Base-by-base conservation (phyloP, 2,113 vertebrate species). In the Cynocephalus volans region DNA sequence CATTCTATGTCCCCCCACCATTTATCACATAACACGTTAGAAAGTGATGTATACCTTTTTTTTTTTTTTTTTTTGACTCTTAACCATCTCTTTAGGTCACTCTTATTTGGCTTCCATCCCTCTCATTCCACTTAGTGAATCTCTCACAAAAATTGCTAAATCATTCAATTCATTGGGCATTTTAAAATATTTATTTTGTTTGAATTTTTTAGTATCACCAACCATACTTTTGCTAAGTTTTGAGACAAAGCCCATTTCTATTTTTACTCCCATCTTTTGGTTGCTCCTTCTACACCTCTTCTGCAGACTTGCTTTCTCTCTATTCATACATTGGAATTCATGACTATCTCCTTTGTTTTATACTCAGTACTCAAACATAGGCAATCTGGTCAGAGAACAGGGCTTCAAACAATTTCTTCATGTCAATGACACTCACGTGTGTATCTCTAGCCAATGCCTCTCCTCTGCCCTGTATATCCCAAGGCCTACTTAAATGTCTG, bases 381-480 rank as follows among this genome's bases (percentile, higher is more conserved):
- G 17, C 17, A 64, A 36, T 86, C 50, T 77, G 48, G 6, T 82
- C 75, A 56, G 48, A 93, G 3, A 76, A 2, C 1, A 17, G 23
- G 8, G 6, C 8, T 72, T 76, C 23, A 54, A 21, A 76, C 11
- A 72, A 11, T 56, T 82, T 24, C 14, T 8, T 31, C 62, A 64
- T 8, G 0, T 8, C 14, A 45, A 13, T n/a, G 14, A 72, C 3
- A 56, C 10, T 14, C n/a, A 36, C 4, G 14, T 24, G 3, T 28
- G 6, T 64, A 17, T 54, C 10, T 41, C 13, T 75, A 50, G 70
- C 4, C 24, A n/a, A 26, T 56, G 19, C 1, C 0, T 65, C 7
- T 82, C 13, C 9, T 88, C 19, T 26, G 18, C 67, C 1, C 4
- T 72, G 10, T 15, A n/a, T 28, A 41, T 60, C 0, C 65, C 90